These are phyloP conservation scores for Spisula solida DNA, from an alignment of 2,888 invertebrate genomes.

Conservation along the genomic window DNA sequence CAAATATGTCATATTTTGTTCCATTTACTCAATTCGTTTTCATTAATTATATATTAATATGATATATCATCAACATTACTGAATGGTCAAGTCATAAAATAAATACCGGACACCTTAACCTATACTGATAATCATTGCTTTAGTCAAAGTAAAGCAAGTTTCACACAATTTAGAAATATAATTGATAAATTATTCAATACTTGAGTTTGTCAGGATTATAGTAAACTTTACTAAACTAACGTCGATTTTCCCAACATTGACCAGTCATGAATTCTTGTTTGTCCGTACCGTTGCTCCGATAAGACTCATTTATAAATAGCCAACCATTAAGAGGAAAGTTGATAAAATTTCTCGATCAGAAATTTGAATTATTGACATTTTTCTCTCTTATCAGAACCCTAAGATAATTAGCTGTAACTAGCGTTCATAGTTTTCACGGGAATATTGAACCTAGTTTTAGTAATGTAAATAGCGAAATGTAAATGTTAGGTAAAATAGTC, in stretches of 20 bases:
- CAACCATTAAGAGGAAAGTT: not conserved
- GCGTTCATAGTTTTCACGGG: slow-evolving; percentile 34
- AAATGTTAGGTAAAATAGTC: slow-evolving; percentile 32
- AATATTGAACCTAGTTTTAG: slow-evolving; percentile 25
- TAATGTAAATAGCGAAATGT: slow-evolving; percentile 29
- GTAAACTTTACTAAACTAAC: not conserved
- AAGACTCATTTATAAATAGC: slow-evolving; percentile 22
- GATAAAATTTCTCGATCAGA: slow-evolving; percentile 32
- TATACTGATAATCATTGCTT: not conserved
- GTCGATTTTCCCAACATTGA: slow-evolving; percentile 11
- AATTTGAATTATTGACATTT: slow-evolving; percentile 38
- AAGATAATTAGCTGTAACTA: slow-evolving; percentile 61
- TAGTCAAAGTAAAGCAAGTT: not conserved
- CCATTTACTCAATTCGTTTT: not conserved
- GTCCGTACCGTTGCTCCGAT: slow-evolving; percentile 1
- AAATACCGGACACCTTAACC: not conserved
- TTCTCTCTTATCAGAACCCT: slow-evolving; percentile 33
- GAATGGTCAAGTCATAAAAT: not conserved
- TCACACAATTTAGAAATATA: slow-evolving; percentile 20
- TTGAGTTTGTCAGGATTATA: slow-evolving; percentile 21
- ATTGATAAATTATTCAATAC: slow-evolving; percentile 28
- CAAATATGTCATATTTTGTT: not conserved
- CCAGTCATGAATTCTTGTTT: slow-evolving; percentile 33
- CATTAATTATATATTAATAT: not conserved
- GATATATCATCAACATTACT: not conserved